phyloP scores from a whole-genome alignment of 2,113 vertebrate species.

The Esox niger region DNA sequence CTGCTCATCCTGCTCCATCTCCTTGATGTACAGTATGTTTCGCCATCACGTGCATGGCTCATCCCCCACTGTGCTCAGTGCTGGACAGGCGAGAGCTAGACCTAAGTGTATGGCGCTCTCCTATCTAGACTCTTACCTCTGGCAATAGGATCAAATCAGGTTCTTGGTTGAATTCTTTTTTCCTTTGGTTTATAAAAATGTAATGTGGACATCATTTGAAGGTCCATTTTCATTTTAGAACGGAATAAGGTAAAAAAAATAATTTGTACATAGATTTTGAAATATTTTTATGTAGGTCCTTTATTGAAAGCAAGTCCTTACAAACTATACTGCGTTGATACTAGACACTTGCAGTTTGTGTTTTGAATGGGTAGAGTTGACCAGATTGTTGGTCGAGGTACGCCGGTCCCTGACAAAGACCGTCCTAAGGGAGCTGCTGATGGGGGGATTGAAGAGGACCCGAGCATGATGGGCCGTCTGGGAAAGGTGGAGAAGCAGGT shows the following conservation, averaged over 20 bases:
- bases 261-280: too few species aligned
- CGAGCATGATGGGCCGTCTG: conserved; percentile 97
- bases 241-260: too few species aligned
- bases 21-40: conserved; percentile 16
- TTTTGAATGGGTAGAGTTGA: conserved; percentile 82
- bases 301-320: background rate
- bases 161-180: background rate
- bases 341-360: conserved; percentile 27
- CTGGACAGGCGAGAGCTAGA: conserved; percentile 18
- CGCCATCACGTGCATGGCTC: conserved; percentile 36
- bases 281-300: too few species aligned
- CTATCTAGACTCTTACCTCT: background rate
- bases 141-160: background rate
- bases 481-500: conserved; percentile 98
- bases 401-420: conserved; percentile 89
- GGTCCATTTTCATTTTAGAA: too few species aligned
- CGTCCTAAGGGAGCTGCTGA: conserved; percentile 85
- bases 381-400: conserved; percentile 95
- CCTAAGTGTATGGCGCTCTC: conserved; percentile 5
- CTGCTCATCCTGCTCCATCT: conserved; percentile 14
- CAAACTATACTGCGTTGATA: conserved; percentile 14
- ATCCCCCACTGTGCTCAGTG: conserved; percentile 17
- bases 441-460: conserved; percentile 90
- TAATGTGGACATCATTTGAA: background rate
- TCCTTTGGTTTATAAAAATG: too few species aligned